These are phyloP conservation scores for Hesperophylax magnus DNA, from an alignment of 1,140 invertebrate genomes.

Conservation along the genomic window DNA sequence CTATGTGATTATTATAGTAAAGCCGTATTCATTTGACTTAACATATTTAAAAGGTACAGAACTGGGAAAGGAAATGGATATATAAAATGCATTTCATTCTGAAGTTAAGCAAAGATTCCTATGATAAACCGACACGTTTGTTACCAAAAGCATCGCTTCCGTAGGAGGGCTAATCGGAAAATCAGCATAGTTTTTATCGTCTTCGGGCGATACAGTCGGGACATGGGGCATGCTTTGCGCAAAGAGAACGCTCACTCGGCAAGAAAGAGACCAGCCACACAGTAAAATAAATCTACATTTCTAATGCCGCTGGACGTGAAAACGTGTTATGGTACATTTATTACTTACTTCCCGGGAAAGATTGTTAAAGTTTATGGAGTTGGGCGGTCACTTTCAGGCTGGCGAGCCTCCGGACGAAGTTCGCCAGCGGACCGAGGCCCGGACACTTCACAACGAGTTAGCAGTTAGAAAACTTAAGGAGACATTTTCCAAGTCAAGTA, in stretches of 20 bases:
- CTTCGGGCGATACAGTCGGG: not conserved
- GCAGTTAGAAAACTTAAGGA: slow-evolving; percentile 24
- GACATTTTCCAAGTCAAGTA: slow-evolving; percentile 12
- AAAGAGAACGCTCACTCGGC: not conserved
- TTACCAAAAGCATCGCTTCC: slow-evolving; percentile 21
- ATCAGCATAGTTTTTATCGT: not conserved
- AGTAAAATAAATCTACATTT: not conserved
- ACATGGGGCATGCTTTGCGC: not conserved
- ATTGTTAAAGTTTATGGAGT: slow-evolving; percentile 13
- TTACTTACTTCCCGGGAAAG: not conserved
- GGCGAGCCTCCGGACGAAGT: not conserved
- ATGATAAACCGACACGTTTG: slow-evolving; percentile 15
- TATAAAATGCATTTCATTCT: not conserved
- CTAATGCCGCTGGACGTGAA: not conserved
- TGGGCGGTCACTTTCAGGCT: not conserved
- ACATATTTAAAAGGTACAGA: too few relatives aligned
- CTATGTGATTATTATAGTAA: too few relatives aligned
- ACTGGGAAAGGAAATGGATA: too few relatives aligned
- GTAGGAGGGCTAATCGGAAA: not conserved
- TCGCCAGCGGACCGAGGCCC: not conserved
- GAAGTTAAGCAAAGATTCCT: not conserved
- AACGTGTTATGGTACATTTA: not conserved
- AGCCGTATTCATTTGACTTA: too few relatives aligned
- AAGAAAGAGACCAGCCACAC: not conserved
- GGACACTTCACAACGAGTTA: slow-evolving; percentile 19